Evolutionary conservation across 2,797 vertebrate species (phyloP).

Genomic region (Lophotriccus pileatus): DNA sequence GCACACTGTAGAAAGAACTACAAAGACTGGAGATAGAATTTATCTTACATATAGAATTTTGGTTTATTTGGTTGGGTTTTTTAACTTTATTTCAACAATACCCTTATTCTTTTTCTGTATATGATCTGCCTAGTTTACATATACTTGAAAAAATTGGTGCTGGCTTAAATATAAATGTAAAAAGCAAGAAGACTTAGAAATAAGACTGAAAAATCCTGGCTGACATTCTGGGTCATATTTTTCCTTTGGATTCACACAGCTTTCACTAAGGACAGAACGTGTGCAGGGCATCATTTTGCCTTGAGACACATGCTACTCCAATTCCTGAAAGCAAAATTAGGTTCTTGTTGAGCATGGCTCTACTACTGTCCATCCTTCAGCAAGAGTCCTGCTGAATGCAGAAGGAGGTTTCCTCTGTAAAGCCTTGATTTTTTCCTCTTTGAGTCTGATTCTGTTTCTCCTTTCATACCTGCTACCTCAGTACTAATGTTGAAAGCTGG

Average conservation of each 20-base stretch:
- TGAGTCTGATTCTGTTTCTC: background rate
- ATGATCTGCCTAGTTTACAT: background rate
- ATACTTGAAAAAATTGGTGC: background rate
- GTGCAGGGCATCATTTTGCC: background rate
- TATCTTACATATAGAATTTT: background rate
- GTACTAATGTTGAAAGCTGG: background rate
- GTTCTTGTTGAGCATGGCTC: background rate
- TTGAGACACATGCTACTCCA: background rate
- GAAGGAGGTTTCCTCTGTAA: background rate
- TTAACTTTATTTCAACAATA: background rate
- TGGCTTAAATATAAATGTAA: background rate
- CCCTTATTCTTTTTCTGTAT: background rate
- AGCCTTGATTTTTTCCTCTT: background rate
- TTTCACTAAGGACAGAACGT: background rate
- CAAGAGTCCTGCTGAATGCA: background rate
- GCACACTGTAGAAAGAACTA: background rate
- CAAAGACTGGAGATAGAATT: background rate
- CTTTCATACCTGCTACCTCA: background rate
- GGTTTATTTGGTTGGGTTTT: background rate
- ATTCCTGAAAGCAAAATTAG: background rate
- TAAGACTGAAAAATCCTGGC: background rate
- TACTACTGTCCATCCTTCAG: background rate
- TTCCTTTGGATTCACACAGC: background rate
- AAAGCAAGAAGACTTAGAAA: background rate
- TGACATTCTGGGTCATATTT: constrained; percentile 17